A percentile compares a stretch with the other conserved stretches of the same genome.
Conservation (phyloP, 2,113 vertebrate species). For the Saguinus midas region DNA sequence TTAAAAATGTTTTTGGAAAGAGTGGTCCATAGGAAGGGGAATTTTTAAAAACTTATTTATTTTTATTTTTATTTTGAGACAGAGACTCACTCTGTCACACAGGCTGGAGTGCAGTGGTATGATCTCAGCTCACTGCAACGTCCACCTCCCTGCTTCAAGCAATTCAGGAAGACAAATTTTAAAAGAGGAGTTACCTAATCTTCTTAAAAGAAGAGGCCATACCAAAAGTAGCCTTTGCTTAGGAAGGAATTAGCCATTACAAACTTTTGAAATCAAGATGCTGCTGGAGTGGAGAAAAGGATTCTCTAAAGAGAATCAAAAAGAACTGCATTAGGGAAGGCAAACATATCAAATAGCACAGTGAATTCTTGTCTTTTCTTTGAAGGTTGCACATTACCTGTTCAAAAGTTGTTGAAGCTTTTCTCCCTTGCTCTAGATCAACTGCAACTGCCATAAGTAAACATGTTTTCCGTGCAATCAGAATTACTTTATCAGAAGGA, state of each 20-base stretch:
- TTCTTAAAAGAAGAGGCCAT: constrained; percentile 35
- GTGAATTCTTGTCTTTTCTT: background rate
- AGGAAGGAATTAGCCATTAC: constrained; percentile 30
- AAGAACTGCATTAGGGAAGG: constrained; percentile 22
- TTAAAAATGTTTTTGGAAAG: constrained; percentile 35
- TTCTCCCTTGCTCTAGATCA: constrained; percentile 89
- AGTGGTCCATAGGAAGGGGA: background rate
- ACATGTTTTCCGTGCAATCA: constrained; percentile 92
- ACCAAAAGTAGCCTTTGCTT: constrained; percentile 35
- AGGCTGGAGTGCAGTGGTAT: too few species aligned
- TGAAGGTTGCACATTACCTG: constrained; percentile 82
- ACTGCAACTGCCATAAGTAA: constrained; percentile 91
- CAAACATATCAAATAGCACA: constrained; percentile 40
- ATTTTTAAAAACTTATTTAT: background rate
- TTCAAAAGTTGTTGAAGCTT: constrained; percentile 76
- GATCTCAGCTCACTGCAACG: too few species aligned
- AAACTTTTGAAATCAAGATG: constrained; percentile 53
- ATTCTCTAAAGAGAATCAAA: constrained; percentile 42
- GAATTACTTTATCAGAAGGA: constrained; percentile 86
- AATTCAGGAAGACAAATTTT: background rate
- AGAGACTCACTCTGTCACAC: too few species aligned
- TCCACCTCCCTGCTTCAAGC: too few species aligned
- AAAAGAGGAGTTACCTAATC: background rate
- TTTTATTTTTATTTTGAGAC: too few species aligned
- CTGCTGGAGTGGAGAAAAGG: constrained; percentile 4